Base-by-base conservation (phyloP, 1,140 invertebrate genomes). In the Drosophila lacertosa region DNA sequence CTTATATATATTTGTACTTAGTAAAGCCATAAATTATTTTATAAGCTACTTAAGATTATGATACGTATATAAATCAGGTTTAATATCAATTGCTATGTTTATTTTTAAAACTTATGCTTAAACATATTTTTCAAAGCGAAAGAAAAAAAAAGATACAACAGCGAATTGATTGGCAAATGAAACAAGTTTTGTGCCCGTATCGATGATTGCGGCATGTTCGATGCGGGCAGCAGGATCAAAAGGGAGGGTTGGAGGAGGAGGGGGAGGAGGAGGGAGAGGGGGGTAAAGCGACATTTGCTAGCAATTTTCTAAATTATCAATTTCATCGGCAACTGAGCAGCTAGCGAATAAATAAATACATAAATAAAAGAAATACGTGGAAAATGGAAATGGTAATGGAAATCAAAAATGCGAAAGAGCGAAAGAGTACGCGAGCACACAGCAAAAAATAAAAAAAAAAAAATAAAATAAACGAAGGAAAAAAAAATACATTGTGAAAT, bases 271-370 rank as follows among this genome's bases (percentile, higher is more conserved):
- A 29, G 4, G 47, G 2, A 22, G 18, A 7, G 35, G 3, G 9
- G 47, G 13, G 37, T 11, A 16, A 5, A 16, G 35, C 51, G 33
- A 47, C 33, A 50, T 62, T 68, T 74, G 59, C 32, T 71, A 60
- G 74, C 70, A 82, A 78, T 79, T 84, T 84, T 77, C 80, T 86
- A 84, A 86, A 84, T 84, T 84, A 84, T 86, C 77, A 84, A 84
- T 84, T 84, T 84, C 77, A 80, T 32, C 62, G 54, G 62, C 62
- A 65, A 58, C 48, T 73, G 45, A 74, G 40, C 42, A 75, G 44
- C 63, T 33, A 47, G 63, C 62, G 60, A 65, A 71, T 71, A 71
- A 65, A 71, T 73, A 73, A 74, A 77, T 74, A 78, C 59, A 70
- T 59, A 62, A 71, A 83, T 78, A 65, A 83, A 68, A 55, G 16